These are phyloP conservation scores for Laterallus jamaicensis DNA, from an alignment of 2,113 vertebrate species.

Conservation along the genomic window DNA sequence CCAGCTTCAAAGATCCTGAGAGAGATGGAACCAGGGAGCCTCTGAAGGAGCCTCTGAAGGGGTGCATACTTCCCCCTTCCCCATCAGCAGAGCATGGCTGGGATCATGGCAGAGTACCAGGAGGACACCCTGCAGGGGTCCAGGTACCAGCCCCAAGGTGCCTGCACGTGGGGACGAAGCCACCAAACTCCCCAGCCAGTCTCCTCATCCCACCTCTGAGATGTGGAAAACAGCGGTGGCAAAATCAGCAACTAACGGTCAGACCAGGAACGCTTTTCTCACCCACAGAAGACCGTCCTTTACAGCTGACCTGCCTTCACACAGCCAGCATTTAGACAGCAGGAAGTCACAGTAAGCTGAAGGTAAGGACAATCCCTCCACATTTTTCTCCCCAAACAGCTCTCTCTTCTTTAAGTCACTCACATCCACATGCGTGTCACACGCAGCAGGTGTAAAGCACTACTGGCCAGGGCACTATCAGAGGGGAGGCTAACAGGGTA, in stretches of 20 bases:
- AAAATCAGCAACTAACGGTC: neutral
- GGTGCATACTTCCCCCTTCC: neutral
- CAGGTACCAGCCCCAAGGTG: neutral
- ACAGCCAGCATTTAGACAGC: neutral
- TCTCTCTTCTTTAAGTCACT: neutral
- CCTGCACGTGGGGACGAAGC: neutral
- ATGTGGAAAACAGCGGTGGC: neutral
- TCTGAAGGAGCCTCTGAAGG: neutral
- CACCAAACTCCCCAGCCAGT: neutral
- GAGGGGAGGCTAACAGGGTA: neutral
- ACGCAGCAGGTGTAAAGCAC: neutral
- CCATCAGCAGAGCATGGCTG: neutral
- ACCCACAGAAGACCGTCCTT: neutral
- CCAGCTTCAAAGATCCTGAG: neutral
- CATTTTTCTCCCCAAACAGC: neutral
- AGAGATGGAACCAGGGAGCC: neutral
- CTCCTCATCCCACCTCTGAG: neutral
- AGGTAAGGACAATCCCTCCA: neutral
- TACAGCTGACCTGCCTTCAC: neutral
- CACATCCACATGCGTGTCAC: fast-evolving
- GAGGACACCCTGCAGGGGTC: neutral
- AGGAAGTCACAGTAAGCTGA: neutral
- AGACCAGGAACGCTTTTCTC: neutral
- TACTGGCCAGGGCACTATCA: neutral
- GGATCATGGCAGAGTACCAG: fast-evolving